Evolutionary conservation across 2,113 vertebrate species (phyloP).

Genomic region (Craseonycteris thonglongyai): DNA sequence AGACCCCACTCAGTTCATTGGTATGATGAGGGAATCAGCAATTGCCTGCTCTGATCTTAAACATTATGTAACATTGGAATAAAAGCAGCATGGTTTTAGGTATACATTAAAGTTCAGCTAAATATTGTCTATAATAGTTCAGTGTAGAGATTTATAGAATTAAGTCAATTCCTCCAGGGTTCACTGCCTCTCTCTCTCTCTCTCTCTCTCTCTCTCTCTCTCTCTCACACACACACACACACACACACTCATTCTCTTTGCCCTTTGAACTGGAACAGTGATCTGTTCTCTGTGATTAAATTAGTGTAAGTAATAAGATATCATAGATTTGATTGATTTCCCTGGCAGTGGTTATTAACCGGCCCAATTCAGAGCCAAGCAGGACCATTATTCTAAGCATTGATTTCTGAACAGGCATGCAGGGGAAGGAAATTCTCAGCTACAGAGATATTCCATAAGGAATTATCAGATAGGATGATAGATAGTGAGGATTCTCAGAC

Average conservation of each 20-base stretch:
- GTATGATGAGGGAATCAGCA: slow-evolving; percentile 31
- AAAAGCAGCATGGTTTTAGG: slow-evolving; percentile 27
- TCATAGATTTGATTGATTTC: slow-evolving; percentile 97
- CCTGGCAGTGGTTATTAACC: slow-evolving; percentile 93
- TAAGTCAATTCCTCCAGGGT: neutral
- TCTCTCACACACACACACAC: slow-evolving; percentile 14
- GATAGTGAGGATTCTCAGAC: slow-evolving; percentile 55
- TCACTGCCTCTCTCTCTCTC: slow-evolving; percentile 4
- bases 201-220: neutral
- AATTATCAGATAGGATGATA: slow-evolving; percentile 69
- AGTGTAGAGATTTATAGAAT: slow-evolving; percentile 8
- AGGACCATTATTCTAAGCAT: slow-evolving; percentile 93
- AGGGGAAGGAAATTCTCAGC: slow-evolving; percentile 70
- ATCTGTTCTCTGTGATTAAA: slow-evolving; percentile 97
- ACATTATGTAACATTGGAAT: slow-evolving; percentile 34
- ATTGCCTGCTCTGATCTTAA: slow-evolving; percentile 22
- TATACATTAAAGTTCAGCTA: slow-evolving; percentile 46
- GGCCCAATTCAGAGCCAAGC: slow-evolving; percentile 89
- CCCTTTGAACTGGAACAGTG: slow-evolving; percentile 87
- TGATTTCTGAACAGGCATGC: slow-evolving; percentile 84
- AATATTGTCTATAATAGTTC: slow-evolving; percentile 15
- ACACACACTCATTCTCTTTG: slow-evolving; percentile 63
- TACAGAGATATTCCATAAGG: slow-evolving; percentile 61
- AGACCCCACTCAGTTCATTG: slow-evolving; percentile 15
- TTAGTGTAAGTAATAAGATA: slow-evolving; percentile 99